Evolutionary conservation across 2,888 invertebrate genomes (phyloP), one percentile per base, ranked within the genome.

Genomic region (Griposia aprilina): DNA sequence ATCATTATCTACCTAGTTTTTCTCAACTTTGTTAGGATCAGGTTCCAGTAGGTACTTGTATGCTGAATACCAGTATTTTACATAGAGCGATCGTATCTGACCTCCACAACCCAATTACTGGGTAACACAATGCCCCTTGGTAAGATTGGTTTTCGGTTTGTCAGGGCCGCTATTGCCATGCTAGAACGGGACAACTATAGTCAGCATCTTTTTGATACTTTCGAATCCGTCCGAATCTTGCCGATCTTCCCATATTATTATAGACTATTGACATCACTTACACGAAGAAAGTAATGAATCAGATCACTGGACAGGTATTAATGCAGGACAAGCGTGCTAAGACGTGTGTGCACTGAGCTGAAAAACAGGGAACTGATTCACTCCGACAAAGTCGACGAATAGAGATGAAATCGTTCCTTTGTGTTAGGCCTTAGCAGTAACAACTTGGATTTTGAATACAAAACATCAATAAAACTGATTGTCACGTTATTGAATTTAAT

Each of bases 391-490:
- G 10, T 77, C 41, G 26, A 4, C 5, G 66, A 45, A 66, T 17
- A 26, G 69, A n/a, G 36, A 36, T 60, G 0, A 26, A 80, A 84
- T 84, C 60, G 81, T 11, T 17, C 26, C 20, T 57, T 60, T 74
- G 55, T 57, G 15, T 23, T 4, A 69, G 2, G 8, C 52, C 67
- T 72, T 66, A 76, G 10, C 17, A 13, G 10, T 4, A 15, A 60
- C 26, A 73, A 76, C 55, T 80, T 80, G 41, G n/a, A 81, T 76
- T 78, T 74, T 45, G 63, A 86, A 88, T 74, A 66, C 63, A 74
- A 81, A 89, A 83, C 45, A 79, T 74, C 67, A 86, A 90, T 87
- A 89, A 85, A 89, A 87, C 85, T 84, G 82, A 89, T 78, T 86
- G 82, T 85, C 77, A 81, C 45, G 26, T 86, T 79, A 82, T 85